A percentile compares a stretch with the other conserved stretches of the same genome.
These are phyloP conservation scores for Nomada hirtipes DNA, from an alignment of 2,888 invertebrate genomes.

Conservation along the genomic window DNA sequence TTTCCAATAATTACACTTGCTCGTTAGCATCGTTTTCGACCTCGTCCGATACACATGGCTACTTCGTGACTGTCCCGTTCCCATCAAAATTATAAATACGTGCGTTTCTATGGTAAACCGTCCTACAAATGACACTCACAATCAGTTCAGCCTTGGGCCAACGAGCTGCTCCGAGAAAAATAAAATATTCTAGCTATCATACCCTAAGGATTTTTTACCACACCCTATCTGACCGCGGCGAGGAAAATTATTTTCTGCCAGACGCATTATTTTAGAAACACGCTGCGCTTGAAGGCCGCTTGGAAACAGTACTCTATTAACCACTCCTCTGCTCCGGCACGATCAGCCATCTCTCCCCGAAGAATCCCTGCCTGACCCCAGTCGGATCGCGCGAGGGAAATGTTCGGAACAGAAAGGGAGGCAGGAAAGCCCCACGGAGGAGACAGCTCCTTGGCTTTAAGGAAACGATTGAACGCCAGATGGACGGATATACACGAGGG, in stretches of 20 bases:
- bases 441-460: slow-evolving; percentile 38
- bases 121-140: too few species aligned
- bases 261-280: too few species aligned
- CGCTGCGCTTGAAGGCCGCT: too few species aligned
- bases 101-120: too few species aligned
- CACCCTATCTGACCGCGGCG: too few species aligned
- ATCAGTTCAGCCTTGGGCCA: too few species aligned
- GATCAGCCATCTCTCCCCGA: not conserved
- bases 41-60: not conserved
- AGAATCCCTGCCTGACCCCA: not conserved
- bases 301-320: slow-evolving; percentile 29
- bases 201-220: too few species aligned
- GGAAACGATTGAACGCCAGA: slow-evolving; percentile 52
- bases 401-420: not conserved
- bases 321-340: not conserved
- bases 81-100: too few species aligned
- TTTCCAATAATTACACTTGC: slow-evolving; percentile 16
- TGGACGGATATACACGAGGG: slow-evolving; percentile 43
- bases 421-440: not conserved
- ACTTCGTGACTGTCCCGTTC: not conserved
- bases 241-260: too few species aligned
- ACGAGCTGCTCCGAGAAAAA: too few species aligned
- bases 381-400: not conserved
- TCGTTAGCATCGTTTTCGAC: not conserved
- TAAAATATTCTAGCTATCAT: too few species aligned